phyloP scores from a whole-genome alignment of 2,888 invertebrate genomes.

The Mechanitis messenoides region DNA sequence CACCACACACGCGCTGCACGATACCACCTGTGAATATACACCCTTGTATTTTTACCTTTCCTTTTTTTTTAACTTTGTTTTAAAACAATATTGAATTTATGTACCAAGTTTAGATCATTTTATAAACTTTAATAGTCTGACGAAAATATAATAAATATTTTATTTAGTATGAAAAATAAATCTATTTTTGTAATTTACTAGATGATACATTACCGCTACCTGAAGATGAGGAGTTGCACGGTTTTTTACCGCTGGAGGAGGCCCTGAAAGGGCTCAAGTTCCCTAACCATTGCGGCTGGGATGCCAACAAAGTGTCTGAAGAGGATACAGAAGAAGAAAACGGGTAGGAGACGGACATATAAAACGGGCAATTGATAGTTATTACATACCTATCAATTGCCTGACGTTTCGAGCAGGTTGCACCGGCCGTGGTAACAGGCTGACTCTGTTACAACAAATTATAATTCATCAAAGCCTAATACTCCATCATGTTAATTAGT shows the following conservation, averaged over 20 bases:
- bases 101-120: no score
- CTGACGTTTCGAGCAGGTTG: no score
- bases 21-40: constrained; percentile 4
- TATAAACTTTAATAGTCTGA: no score
- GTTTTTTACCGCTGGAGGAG: constrained; percentile 83
- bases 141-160: no score
- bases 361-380: no score
- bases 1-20: constrained; percentile 71
- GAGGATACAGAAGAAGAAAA: constrained; percentile 33
- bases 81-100: no score
- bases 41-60: constrained; percentile 10
- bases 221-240: constrained; percentile 87
- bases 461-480: no score
- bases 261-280: constrained; percentile 76
- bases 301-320: constrained; percentile 55
- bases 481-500: not conserved
- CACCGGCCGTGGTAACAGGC: no score
- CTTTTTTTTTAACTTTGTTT: no score
- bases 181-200: constrained; percentile 35
- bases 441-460: no score
- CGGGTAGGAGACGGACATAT: constrained; percentile 17
- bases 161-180: no score
- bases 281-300: constrained; percentile 56
- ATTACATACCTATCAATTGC: no score
- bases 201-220: constrained; percentile 81